These are phyloP conservation scores for Mus spicilegus DNA, from an alignment of 2,113 vertebrate genomes.

Conservation along the genomic window DNA sequence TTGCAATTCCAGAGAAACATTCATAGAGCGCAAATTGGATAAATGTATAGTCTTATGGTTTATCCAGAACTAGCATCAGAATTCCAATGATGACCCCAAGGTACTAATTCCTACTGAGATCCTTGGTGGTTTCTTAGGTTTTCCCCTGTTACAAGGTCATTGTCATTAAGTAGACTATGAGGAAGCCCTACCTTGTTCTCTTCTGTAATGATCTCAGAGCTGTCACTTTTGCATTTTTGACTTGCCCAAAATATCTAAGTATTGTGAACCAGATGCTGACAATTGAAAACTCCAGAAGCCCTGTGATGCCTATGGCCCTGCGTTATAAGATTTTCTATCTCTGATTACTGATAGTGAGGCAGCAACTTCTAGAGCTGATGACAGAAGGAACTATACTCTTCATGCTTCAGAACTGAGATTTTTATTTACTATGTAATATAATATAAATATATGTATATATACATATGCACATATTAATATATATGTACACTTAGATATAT, in stretches of 20 bases:
- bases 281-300: no score
- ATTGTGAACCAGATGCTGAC: no score
- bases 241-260: no score
- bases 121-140: neutral
- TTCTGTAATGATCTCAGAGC: no score
- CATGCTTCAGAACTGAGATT: neutral
- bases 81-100: neutral
- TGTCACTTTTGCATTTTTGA: no score
- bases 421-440: neutral
- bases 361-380: neutral
- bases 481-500: no score
- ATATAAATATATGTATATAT: no score
- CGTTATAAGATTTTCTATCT: neutral
- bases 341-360: neutral
- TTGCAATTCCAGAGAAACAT: neutral
- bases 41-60: neutral
- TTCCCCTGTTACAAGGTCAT: neutral
- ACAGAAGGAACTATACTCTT: neutral
- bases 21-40: neutral
- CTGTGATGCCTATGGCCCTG: neutral
- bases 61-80: neutral
- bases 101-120: neutral
- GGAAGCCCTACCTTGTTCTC: no score
- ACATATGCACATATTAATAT: no score
- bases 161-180: no score